Percentiles rank a stretch among this genome's conserved stretches.
Evolutionary conservation across 2,113 vertebrate genomes (phyloP).

Genomic region (Eulemur rufifrons): DNA sequence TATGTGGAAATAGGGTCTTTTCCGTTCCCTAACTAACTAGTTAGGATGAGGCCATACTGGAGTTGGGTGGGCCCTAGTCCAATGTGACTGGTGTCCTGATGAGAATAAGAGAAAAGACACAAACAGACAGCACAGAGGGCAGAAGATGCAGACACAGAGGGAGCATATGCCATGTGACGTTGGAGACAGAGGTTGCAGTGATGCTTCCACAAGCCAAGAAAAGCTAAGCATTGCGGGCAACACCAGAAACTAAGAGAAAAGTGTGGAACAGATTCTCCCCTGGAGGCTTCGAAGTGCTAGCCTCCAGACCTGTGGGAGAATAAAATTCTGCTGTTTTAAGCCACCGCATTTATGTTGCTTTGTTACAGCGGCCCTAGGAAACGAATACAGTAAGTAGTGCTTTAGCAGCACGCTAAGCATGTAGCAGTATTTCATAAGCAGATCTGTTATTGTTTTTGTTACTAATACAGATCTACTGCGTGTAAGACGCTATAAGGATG

Average conservation of each 20-base stretch:
- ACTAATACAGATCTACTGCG: not conserved
- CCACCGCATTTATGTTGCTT: not conserved
- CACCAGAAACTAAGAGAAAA: not conserved
- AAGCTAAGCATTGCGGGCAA: not conserved
- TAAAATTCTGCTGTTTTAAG: not conserved
- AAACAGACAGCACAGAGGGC: not conserved
- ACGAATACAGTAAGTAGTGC: not conserved
- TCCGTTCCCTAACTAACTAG: not conserved
- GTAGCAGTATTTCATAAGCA: not conserved
- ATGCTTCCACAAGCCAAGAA: not conserved
- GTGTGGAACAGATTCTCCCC: not conserved
- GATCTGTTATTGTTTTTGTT: not conserved
- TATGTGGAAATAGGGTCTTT: not conserved
- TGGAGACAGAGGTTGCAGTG: not conserved
- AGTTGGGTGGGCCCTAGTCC: not conserved
- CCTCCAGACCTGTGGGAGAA: not conserved
- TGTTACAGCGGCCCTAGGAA: not conserved
- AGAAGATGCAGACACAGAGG: not conserved
- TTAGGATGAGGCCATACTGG: not conserved
- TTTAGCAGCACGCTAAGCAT: not conserved
- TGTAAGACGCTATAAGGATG: not conserved
- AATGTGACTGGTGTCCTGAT: not conserved
- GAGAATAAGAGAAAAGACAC: not conserved
- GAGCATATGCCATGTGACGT: not conserved
- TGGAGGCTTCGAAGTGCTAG: not conserved